A percentile compares a stretch with the other conserved stretches of the same genome.
These are phyloP conservation scores for Miichthys miiuy DNA, from an alignment of 2,797 vertebrate species.

Conservation along the genomic window DNA sequence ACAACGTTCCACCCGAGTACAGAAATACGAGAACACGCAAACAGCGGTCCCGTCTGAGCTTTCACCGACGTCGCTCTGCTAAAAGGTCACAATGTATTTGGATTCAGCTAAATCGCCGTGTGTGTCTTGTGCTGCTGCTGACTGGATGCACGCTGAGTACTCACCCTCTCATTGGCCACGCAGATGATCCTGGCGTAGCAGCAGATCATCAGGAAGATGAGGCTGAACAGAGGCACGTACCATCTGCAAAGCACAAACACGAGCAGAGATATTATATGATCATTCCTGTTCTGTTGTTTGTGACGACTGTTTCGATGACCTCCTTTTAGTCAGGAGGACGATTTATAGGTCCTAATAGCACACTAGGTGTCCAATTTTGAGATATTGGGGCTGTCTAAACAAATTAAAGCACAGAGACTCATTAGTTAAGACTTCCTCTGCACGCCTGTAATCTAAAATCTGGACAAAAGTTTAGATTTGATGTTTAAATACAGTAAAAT, in stretches of 20 bases:
- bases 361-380: background rate
- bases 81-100: conserved; percentile 54
- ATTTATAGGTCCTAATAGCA: background rate
- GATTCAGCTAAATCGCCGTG: conserved; percentile 28
- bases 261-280: conserved; percentile 13
- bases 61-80: conserved; percentile 32
- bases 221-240: conserved; percentile 87
- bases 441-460: conserved; percentile 19
- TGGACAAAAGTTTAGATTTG: conserved; percentile 6
- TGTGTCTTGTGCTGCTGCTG: background rate
- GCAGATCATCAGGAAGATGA: conserved; percentile 90
- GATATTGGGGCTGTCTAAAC: conserved; percentile 7
- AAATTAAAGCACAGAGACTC: conserved; percentile 21
- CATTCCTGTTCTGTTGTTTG: conserved; percentile 17
- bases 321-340: background rate
- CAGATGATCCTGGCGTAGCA: conserved; percentile 89
- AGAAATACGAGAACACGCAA: conserved; percentile 11
- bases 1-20: background rate
- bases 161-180: conserved; percentile 86
- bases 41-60: conserved; percentile 1
- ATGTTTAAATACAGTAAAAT: background rate
- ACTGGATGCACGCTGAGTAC: conserved; percentile 46
- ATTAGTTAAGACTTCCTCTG: conserved; percentile 26
- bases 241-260: conserved; percentile 78
- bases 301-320: background rate